Percentiles rank a stretch among this genome's conserved stretches.
Evolutionary conservation across 2,113 vertebrate species (phyloP).

Genomic region (Galbula dea): DNA sequence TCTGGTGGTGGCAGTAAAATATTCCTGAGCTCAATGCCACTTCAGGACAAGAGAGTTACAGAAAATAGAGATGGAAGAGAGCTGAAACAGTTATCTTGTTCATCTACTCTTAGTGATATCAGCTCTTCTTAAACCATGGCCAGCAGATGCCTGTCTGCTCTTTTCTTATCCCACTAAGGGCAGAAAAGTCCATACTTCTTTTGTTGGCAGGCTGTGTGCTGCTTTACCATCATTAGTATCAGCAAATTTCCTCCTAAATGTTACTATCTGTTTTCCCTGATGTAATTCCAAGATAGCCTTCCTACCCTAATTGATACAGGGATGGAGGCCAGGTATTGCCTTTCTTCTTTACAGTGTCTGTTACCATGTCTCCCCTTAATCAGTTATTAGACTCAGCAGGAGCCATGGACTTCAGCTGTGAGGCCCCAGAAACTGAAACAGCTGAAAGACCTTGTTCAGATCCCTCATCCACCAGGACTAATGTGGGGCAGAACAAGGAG

Average conservation of each 20-base stretch:
- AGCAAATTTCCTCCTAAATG: background rate
- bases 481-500: background rate
- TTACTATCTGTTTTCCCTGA: background rate
- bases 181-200: background rate
- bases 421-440: background rate
- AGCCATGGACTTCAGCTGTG: background rate
- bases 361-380: background rate
- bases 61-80: background rate
- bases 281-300: background rate
- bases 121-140: background rate
- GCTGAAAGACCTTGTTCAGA: fast-evolving
- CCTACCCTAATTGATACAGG: background rate
- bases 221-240: background rate
- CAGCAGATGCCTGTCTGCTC: background rate
- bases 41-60: background rate
- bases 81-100: background rate
- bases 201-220: background rate
- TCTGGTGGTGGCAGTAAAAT: background rate
- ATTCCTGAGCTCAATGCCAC: background rate
- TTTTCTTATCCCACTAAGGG: background rate
- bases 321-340: background rate
- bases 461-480: background rate
- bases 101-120: background rate
- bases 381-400: background rate
- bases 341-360: background rate